Evolutionary conservation across 2,113 vertebrate species (phyloP).

Genomic region (Sigmodon hispidus): DNA sequence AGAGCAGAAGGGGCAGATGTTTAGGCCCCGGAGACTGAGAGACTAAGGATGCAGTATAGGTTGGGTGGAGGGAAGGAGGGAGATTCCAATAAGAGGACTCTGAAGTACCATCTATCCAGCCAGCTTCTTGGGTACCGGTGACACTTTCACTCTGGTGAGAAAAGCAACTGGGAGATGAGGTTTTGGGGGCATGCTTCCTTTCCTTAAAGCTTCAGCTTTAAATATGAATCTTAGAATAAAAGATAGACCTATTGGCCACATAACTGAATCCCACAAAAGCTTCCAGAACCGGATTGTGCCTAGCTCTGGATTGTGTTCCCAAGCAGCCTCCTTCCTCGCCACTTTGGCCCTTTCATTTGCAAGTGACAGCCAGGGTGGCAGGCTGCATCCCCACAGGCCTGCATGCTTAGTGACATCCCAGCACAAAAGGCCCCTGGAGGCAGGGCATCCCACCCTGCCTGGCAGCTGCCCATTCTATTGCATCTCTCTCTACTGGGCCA

Average conservation of each 20-base stretch:
- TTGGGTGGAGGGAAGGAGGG: no score
- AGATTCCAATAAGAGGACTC: neutral
- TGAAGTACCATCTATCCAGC: neutral
- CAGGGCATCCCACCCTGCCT: neutral
- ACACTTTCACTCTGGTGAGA: no score
- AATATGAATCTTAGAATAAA: neutral
- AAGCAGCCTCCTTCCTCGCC: neutral
- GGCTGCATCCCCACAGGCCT: neutral
- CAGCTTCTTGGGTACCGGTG: neutral
- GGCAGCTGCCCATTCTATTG: neutral
- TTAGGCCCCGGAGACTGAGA: neutral
- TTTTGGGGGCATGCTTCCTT: neutral
- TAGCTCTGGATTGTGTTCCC: neutral
- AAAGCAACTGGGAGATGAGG: neutral
- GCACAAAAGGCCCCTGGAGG: neutral
- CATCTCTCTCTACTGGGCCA: neutral
- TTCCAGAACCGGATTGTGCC: neutral
- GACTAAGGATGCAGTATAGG: neutral
- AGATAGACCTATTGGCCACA: neutral
- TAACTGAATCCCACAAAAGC: no score
- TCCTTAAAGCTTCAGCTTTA: neutral
- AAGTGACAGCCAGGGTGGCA: neutral
- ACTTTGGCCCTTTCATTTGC: neutral
- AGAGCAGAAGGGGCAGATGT: neutral
- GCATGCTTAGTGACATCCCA: neutral